Conservation (phyloP, 2,888 invertebrate genomes). For the Ceriagrion tenellum region DNA sequence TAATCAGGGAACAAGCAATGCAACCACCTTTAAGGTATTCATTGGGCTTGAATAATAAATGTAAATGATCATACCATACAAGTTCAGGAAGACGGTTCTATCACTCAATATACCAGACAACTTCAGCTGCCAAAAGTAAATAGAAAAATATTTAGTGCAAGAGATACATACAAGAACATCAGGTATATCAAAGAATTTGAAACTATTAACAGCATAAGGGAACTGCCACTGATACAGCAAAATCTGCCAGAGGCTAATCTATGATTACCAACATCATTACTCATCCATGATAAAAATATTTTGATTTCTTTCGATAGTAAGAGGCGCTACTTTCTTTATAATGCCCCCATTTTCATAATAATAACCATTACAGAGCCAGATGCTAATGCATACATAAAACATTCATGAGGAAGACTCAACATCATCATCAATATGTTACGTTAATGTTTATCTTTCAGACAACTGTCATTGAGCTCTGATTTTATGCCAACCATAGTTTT, state of each 20-base stretch:
- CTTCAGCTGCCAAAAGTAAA: too few relatives aligned
- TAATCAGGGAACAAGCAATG: neutral
- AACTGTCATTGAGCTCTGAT: neutral
- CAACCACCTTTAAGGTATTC: neutral
- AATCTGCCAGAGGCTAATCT: too few relatives aligned
- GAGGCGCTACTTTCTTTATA: neutral
- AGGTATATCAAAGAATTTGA: neutral
- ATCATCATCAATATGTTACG: neutral
- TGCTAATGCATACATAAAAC: neutral
- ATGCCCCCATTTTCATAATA: neutral
- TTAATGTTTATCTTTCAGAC: neutral
- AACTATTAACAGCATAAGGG: neutral
- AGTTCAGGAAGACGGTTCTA: too few relatives aligned
- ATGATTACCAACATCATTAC: neutral
- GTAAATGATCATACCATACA: neutral
- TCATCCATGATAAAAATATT: neutral
- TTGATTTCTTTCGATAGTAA: neutral
- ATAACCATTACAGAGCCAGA: neutral
- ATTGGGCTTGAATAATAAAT: neutral
- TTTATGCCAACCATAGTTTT: neutral
- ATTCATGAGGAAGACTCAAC: neutral
- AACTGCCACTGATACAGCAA: neutral
- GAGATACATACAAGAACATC: neutral
- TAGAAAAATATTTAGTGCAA: too few relatives aligned
- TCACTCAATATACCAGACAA: too few relatives aligned